Conservation (phyloP, 2,888 invertebrate species). For the Sphaerolaimus hirsutus region DNA sequence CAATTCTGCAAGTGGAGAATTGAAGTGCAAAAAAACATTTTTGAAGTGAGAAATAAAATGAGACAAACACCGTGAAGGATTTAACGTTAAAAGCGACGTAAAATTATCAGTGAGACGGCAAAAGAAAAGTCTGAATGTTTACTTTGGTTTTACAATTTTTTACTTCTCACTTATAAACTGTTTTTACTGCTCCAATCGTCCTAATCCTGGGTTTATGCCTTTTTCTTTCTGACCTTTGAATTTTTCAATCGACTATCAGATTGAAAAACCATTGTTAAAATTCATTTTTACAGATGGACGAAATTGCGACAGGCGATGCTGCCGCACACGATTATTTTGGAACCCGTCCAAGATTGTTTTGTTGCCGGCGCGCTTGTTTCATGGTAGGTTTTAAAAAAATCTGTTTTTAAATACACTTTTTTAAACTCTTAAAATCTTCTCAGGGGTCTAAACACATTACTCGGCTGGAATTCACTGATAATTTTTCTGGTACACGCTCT, state of each 20-base stretch:
- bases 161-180: too few species aligned
- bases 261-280: slow-evolving; percentile 2
- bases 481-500: slow-evolving; percentile 76
- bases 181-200: too few species aligned
- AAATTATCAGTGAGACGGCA: too few species aligned
- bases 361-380: slow-evolving; percentile 69
- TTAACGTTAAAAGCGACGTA: too few species aligned
- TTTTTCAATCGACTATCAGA: not conserved
- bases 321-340: slow-evolving; percentile 63
- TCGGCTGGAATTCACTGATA: slow-evolving; percentile 63
- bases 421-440: not conserved
- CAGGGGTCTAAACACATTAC: slow-evolving; percentile 45
- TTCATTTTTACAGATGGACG: slow-evolving; percentile 51
- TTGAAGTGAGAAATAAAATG: too few species aligned
- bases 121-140: too few species aligned
- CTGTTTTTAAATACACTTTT: slow-evolving; percentile 27
- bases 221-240: not conserved
- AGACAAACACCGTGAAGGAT: too few species aligned
- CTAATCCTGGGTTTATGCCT: too few species aligned
- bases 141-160: too few species aligned
- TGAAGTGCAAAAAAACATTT: too few species aligned
- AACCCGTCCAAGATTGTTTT: slow-evolving; percentile 74
- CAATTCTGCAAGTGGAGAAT: too few species aligned
- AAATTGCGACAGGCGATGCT: slow-evolving; percentile 83
- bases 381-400: slow-evolving; percentile 34